Percentiles rank a stretch among this genome's conserved stretches.
These are phyloP conservation scores for Epistrophe eligans DNA, from an alignment of 2,888 invertebrate species.

Conservation along the genomic window DNA sequence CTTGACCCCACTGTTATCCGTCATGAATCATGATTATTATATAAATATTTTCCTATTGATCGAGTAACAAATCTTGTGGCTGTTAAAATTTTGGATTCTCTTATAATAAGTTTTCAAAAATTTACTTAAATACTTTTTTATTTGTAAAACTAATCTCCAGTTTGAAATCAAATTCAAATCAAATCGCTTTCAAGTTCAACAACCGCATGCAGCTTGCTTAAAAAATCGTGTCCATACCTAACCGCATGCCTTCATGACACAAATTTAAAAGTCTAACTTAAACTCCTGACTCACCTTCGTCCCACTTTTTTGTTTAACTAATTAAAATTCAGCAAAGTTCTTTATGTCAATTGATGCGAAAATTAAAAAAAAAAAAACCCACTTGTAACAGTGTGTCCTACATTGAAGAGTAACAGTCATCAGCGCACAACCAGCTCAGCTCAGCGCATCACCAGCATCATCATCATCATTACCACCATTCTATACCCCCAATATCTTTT, in stretches of 20 bases:
- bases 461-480: slow-evolving; percentile 51
- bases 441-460: slow-evolving; percentile 1
- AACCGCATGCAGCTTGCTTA: neutral
- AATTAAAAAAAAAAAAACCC: slow-evolving; percentile 11
- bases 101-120: neutral
- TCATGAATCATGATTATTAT: too few relatives aligned
- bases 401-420: slow-evolving; percentile 49
- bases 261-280: slow-evolving; percentile 21
- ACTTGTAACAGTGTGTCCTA: slow-evolving; percentile 54
- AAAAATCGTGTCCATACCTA: neutral
- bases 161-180: too few relatives aligned
- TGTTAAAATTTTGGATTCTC: too few relatives aligned
- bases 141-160: too few relatives aligned
- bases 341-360: slow-evolving; percentile 38
- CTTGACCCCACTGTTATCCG: too few relatives aligned
- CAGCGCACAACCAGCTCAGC: slow-evolving; percentile 5
- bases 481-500: slow-evolving; percentile 13
- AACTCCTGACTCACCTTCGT: slow-evolving; percentile 59
- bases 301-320: slow-evolving; percentile 56
- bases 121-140: neutral
- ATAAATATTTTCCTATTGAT: too few relatives aligned
- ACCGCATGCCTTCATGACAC: slow-evolving; percentile 5
- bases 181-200: neutral
- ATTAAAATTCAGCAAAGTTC: slow-evolving; percentile 71
- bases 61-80: too few relatives aligned